Evolutionary conservation across 2,888 invertebrate species (phyloP), one percentile per base, ranked within the genome.

Genomic region (Sesia bembeciformis): DNA sequence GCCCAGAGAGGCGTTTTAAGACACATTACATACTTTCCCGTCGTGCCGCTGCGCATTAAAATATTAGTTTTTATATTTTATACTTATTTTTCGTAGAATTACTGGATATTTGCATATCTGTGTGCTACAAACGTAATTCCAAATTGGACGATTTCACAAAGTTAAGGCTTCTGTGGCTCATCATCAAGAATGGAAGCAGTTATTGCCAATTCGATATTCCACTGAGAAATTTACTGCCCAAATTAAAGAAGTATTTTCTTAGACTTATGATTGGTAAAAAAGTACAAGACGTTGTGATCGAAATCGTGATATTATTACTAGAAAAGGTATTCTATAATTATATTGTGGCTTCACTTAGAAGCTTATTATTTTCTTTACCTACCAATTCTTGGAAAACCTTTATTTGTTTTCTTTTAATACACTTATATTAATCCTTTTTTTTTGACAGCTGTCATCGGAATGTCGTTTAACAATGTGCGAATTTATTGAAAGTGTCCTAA

Each of bases 391-490:
- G 23, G 23, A 23, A 23, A 23, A 23, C 23, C 23, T 23, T 23
- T 23, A 23, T 23, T 23, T 23, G 23, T 23, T 23, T 23, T 23
- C 23, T 23, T 23, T 23, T 23, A 23, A 23, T 23, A 23, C 23
- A 23, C 23, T 1, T 23, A 23, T 23, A 23, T 23, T 23, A 23
- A 23, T 23, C 23, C 23, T 23, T 23, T 46, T 46, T 46, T 46
- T 3, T 66, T 79, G 66, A 43, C 77, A 91, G 89, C 72, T 92
- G 23, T 89, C 86, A 40, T 71, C 79, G 5, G 92, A 92, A 64
- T 81, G 84, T 57, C 84, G 91, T 23, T 68, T 85, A 52, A 74
- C 84, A 3, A 69, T 91, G 57, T 91, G 92, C 62, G 80, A 84
- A 60, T 91, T 92, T 63, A 81, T 84, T 8, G 92, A 92, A 73